Evolutionary conservation across 1,140 invertebrate genomes (phyloP), one percentile per base, ranked within the genome.

Genomic region (Protaetia brevitarsis): DNA sequence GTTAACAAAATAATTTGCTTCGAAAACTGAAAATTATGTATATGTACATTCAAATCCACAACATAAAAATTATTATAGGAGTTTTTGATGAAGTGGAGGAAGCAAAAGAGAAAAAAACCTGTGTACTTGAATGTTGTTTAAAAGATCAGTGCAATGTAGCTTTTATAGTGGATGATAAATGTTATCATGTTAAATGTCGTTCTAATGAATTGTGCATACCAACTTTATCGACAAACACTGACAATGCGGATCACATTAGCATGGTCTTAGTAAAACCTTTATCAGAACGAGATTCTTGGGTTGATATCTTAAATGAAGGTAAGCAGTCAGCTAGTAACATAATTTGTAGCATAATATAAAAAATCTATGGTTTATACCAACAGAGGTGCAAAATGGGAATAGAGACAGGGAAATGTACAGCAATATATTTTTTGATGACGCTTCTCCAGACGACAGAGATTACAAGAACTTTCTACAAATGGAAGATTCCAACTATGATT

Each of bases 241-340:
- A 79, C 10, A 83, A 83, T 64, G 79, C 79, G 67, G 78, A 82
- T 4, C 85, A 87, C 80, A 84, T 90, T 4, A 86, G 82, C 60
- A 90, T 94, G 89, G 86, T 93, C 11, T 76, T 92, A 56, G 88
- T 93, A 0, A 87, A 86, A 77, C 89, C 90, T 4, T 81, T 86
- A n/a, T 79, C 80, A 36, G 79, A 80, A 30, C 74, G 79, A 59
- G 79, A 81, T 57, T 75, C 74, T 10, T 88, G 86, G 86, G 77
- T 74, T 21, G 83, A 88, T 45, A 45, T 45, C 23, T 45, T 45
- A 45, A 21, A 45, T 19, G 37, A 45, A 45, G 37, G 37, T 45
- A 45, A 36, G n/a, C n/a, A 36, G 8, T 36, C 8, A 10, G 16
- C 8, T 8, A n/a, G 11, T 36, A n/a, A 36, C 8, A 10, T 36